A percentile compares a stretch with the other conserved stretches of the same genome.
Conservation (phyloP, 1,140 invertebrate species). For the Mycetomoellerius zeteki region DNA sequence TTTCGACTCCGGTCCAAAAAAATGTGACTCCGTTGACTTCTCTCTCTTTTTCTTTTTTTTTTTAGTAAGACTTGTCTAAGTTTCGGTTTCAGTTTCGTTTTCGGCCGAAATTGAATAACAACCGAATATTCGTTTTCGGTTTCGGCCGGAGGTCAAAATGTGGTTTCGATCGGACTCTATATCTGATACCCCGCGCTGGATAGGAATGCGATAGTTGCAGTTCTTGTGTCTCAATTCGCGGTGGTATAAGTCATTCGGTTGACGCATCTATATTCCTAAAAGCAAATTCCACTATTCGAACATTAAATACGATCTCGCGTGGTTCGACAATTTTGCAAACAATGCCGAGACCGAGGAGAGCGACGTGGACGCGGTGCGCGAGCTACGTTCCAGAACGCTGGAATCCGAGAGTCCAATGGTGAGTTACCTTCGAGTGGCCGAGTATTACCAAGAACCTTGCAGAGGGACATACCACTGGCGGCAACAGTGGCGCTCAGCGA, state of each 20-base stretch:
- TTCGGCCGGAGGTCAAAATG: too few species aligned
- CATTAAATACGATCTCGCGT: background rate
- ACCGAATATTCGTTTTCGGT: too few species aligned
- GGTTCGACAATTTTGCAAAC: conserved; percentile 60
- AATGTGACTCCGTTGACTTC: too few species aligned
- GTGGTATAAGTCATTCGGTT: background rate
- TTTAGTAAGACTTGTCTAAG: too few species aligned
- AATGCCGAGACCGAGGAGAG: conserved; percentile 50
- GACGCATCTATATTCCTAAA: conserved; percentile 25
- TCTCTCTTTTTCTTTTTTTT: too few species aligned
- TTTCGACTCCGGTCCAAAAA: too few species aligned
- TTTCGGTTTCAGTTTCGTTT: too few species aligned
- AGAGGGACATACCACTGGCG: conserved; percentile 48
- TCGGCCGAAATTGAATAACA: too few species aligned
- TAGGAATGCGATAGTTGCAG: background rate
- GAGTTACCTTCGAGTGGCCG: conserved; percentile 61
- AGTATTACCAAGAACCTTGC: conserved; percentile 58
- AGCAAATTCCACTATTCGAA: background rate
- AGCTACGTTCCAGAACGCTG: conserved; percentile 47
- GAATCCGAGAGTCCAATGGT: conserved; percentile 62
- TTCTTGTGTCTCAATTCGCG: background rate
- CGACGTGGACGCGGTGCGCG: conserved; percentile 50
- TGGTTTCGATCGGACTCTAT: too few species aligned
- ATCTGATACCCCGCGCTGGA: background rate
- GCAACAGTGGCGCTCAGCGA: conserved; percentile 42